These are phyloP conservation scores for Neelides sp. DNA, from an alignment of 1,140 invertebrate genomes.

Conservation along the genomic window DNA sequence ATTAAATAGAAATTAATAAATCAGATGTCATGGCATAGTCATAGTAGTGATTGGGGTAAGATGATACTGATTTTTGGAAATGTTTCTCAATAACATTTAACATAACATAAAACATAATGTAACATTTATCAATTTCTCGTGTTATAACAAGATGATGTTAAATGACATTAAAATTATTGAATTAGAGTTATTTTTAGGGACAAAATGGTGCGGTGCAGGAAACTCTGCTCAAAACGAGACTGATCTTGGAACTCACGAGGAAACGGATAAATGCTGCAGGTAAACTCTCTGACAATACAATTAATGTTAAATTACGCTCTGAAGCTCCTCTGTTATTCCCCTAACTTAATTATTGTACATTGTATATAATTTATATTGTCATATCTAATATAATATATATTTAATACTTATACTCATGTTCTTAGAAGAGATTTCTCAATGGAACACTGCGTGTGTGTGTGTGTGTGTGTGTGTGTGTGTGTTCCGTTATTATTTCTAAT, in stretches of 20 bases:
- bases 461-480: background rate
- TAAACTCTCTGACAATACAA: slow-evolving; percentile 53
- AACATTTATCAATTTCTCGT: no score
- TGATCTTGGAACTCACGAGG: slow-evolving; percentile 50
- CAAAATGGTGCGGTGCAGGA: slow-evolving; percentile 59
- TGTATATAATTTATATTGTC: background rate
- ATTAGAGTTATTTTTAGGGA: slow-evolving; percentile 34
- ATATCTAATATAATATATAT: background rate
- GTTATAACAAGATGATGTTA: no score
- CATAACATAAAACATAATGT: no score
- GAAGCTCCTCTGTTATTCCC: slow-evolving; percentile 41
- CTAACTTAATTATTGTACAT: background rate
- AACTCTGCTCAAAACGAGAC: slow-evolving; percentile 51
- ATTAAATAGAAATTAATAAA: no score
- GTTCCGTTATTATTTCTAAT: background rate
- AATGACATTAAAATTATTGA: no score
- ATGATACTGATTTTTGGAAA: no score
- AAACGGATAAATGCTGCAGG: slow-evolving; percentile 62
- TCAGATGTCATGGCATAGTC: no score
- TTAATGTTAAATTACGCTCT: slow-evolving; percentile 49
- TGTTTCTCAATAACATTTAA: no score
- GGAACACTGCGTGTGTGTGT: background rate
- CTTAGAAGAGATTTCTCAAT: background rate
- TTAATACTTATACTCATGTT: background rate
- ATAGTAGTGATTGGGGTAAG: no score